Evolutionary conservation across 2,797 vertebrate genomes (phyloP), one percentile per base, ranked within the genome.

Genomic region (Chelmon rostratus): DNA sequence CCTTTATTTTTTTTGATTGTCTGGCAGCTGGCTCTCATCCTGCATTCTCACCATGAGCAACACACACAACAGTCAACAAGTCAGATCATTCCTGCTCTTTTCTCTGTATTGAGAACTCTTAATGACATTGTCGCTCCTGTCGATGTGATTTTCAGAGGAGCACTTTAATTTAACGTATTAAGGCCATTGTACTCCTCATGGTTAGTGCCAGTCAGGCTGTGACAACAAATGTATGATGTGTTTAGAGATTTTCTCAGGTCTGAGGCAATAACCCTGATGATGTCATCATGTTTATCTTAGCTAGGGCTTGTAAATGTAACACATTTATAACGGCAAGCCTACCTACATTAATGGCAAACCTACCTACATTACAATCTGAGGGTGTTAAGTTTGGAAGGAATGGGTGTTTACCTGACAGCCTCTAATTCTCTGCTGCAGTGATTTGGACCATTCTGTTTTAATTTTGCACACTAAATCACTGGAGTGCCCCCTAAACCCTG

Each of bases 1-100:
- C 31, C 2, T 73, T 68, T 44, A 49, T 65, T 37, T 52, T 38
- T 76, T 28, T 64, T 53, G 9, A 42, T 75, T 83, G 40, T 35
- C 38, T 79, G 62, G 72, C 47, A 71, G 31, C 49, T 33, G 18
- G 25, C 25, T 68, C 62, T 77, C 42, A 4, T 31, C 25, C 23
- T 67, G 21, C 8, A 5, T 47, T 80, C n/a, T 49, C 42, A 31
- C 35, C 31, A 13, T 46, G 35, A 70, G 54, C 31, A 54, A 47
- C 21, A 23, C 31, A 66, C 12, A 1, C 40, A 13, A 11, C 15
- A 21, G 31, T 42, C 13, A 53, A n/a, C 15, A 23, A 23, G 23
- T 66, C 21, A 0, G 5, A 23, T 47, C 10, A 18, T 23, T 46
- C 21, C 25, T 35, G 57, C 42, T 21, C 6, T 31, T 25, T 33